Evolutionary conservation across 2,113 vertebrate genomes (phyloP).

Genomic region (Alligator mississippiensis): DNA sequence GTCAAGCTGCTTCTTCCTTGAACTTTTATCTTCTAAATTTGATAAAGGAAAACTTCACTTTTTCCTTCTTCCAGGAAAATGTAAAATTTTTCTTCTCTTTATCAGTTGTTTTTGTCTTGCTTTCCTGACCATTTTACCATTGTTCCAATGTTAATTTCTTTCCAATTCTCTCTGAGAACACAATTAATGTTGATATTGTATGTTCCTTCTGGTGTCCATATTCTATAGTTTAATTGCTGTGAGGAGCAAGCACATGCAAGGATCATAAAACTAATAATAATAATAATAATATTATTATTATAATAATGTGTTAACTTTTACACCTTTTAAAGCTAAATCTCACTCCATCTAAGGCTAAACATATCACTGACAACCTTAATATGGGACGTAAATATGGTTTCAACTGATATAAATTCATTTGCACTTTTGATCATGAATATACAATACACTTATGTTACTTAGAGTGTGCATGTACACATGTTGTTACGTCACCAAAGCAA

Average conservation of each 20-base stretch:
- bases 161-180: background rate
- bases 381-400: background rate
- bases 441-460: background rate
- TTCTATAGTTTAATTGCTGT: background rate
- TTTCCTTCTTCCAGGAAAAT: background rate
- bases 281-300: background rate
- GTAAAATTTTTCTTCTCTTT: background rate
- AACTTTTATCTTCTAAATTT: constrained; percentile 5
- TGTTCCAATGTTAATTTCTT: background rate
- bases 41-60: constrained; percentile 25
- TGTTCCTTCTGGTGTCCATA: background rate
- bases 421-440: background rate
- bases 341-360: background rate
- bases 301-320: background rate
- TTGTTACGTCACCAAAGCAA: too few relatives aligned
- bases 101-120: background rate
- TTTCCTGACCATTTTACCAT: background rate
- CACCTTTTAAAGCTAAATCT: background rate
- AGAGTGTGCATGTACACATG: background rate
- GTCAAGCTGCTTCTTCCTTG: constrained; percentile 4
- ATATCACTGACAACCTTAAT: background rate
- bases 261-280: background rate
- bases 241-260: background rate
- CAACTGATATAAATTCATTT: background rate
- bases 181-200: background rate